phyloP scores from a whole-genome alignment of 2,888 invertebrate species.

The Amorpha juglandis region DNA sequence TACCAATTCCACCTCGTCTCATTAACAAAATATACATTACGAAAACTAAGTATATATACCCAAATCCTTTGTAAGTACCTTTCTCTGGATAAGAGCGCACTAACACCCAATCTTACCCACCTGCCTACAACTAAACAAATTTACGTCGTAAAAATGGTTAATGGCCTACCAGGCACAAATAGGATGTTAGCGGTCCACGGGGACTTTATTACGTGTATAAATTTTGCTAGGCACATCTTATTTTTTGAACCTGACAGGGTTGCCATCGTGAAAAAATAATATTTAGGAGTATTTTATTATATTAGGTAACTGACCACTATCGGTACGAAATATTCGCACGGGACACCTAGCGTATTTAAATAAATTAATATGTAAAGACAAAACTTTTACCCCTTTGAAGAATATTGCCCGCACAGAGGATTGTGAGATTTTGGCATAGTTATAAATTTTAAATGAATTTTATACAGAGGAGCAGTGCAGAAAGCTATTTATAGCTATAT shows the following conservation, averaged over 20 bases:
- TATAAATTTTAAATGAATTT: too few relatives aligned
- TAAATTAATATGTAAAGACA: too few relatives aligned
- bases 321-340: too few relatives aligned
- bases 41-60: not conserved
- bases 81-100: slow-evolving; percentile 23
- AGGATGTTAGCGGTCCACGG: slow-evolving; percentile 43
- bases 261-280: not conserved
- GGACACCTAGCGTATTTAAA: too few relatives aligned
- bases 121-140: slow-evolving; percentile 49
- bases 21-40: not conserved
- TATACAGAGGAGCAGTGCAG: too few relatives aligned
- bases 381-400: too few relatives aligned
- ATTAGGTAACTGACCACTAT: too few relatives aligned
- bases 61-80: slow-evolving; percentile 10
- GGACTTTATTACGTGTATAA: slow-evolving; percentile 51
- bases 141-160: slow-evolving; percentile 58
- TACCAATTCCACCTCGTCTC: not conserved
- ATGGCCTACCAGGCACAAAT: slow-evolving; percentile 49
- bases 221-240: slow-evolving; percentile 38
- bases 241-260: slow-evolving; percentile 2
- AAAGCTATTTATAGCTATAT: too few relatives aligned
- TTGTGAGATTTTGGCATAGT: too few relatives aligned
- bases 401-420: too few relatives aligned
- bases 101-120: slow-evolving; percentile 26
- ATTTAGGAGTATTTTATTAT: too few relatives aligned